Conservation (phyloP, 2,113 vertebrate species). For the Orientallactaga bullata region DNA sequence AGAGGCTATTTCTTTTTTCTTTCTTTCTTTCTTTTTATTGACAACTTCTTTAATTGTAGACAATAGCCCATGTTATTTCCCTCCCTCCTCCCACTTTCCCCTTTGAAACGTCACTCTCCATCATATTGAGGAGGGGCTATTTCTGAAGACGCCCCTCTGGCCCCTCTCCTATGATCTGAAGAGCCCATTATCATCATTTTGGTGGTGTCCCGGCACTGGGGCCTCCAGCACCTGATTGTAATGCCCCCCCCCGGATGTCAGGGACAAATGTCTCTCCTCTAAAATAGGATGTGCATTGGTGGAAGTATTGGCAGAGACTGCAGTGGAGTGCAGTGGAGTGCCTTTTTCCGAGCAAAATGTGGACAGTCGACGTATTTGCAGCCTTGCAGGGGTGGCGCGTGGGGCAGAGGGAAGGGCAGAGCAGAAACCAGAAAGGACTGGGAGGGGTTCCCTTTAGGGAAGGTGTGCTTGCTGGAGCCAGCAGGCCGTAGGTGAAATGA, state of each 20-base stretch:
- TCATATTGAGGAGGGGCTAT: background rate
- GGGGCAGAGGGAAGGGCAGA: too few relatives aligned
- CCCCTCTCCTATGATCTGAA: background rate
- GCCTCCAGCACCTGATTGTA: constrained; percentile 22
- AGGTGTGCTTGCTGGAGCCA: accelerated
- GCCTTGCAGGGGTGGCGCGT: background rate
- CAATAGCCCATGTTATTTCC: too few relatives aligned
- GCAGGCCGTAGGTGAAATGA: background rate
- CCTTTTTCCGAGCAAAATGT: background rate
- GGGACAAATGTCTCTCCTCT: constrained; percentile 49
- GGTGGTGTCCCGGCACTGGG: constrained; percentile 15
- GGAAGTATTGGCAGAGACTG: background rate
- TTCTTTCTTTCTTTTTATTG: too few relatives aligned
- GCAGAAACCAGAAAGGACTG: background rate
- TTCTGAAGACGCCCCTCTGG: background rate
- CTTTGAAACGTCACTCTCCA: too few relatives aligned
- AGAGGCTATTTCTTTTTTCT: background rate
- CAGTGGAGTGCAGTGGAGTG: too few relatives aligned
- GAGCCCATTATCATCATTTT: background rate
- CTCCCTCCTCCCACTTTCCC: too few relatives aligned
- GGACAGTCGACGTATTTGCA: background rate
- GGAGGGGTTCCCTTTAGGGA: background rate
- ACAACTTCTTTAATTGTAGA: too few relatives aligned
- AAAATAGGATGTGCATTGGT: background rate
- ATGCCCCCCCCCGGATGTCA: background rate